A percentile compares a stretch with the other conserved stretches of the same genome.
phyloP scores from a whole-genome alignment of 2,888 invertebrate species.

The Acanthosepion pharaonis region DNA sequence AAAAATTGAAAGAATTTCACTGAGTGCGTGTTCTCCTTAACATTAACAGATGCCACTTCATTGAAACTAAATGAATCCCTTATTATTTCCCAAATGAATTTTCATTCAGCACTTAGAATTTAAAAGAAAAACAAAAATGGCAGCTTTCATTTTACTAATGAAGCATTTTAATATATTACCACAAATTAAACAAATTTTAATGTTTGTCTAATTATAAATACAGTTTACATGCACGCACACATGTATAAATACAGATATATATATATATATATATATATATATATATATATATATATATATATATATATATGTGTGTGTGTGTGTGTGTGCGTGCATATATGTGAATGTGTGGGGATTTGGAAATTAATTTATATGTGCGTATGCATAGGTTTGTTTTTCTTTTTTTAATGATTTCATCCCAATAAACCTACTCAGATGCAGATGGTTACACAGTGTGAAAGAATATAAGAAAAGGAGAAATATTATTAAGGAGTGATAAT shows the following conservation, averaged over 20 bases:
- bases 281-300: neutral
- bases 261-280: neutral
- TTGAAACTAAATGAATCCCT: neutral
- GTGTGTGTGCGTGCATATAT: neutral
- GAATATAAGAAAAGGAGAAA: too few species aligned
- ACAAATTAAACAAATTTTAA: neutral
- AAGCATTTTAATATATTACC: neutral
- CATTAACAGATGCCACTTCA: neutral
- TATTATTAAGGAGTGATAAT: too few species aligned
- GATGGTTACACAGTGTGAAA: too few species aligned
- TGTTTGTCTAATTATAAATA: neutral
- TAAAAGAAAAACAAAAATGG: neutral
- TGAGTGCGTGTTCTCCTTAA: neutral
- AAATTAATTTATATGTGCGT: too few species aligned
- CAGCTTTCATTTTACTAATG: neutral
- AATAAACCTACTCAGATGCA: too few species aligned
- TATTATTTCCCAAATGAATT: conserved; percentile 22
- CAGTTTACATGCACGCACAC: neutral
- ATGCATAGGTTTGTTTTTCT: too few species aligned
- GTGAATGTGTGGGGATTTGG: too few species aligned
- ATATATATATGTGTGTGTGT: neutral
- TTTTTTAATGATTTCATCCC: too few species aligned
- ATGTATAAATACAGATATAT: neutral
- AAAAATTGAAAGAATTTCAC: neutral
- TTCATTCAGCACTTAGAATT: conserved; percentile 6